Conservation (phyloP, 2,113 vertebrate species). For the Balaenoptera acutorostrata region DNA sequence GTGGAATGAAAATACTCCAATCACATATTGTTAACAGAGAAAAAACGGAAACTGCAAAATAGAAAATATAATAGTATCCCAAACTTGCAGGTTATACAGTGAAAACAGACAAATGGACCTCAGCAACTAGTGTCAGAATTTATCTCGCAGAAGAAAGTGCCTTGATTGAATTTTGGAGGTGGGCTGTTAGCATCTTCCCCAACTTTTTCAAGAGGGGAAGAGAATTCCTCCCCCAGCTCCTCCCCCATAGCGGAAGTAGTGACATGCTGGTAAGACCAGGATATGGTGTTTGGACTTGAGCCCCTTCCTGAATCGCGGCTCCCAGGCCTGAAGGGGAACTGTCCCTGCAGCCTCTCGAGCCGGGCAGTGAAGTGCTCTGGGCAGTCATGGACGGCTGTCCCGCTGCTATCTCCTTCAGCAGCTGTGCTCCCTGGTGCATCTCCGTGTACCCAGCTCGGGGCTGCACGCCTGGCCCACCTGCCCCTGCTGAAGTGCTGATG, state of each 20-base stretch:
- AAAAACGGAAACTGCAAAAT: neutral
- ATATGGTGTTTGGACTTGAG: neutral
- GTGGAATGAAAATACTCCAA: neutral
- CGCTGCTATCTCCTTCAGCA: neutral
- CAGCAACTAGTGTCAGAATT: neutral
- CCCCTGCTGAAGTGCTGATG: accelerated
- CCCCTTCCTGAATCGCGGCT: neutral
- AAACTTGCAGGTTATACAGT: neutral
- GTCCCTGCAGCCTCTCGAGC: neutral
- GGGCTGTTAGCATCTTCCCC: neutral
- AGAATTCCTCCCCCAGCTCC: neutral
- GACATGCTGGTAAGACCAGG: too few species aligned
- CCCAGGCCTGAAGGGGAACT: neutral
- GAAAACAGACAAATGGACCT: neutral
- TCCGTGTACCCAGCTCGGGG: accelerated
- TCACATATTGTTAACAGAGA: neutral
- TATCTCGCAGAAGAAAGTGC: neutral
- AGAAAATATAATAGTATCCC: neutral
- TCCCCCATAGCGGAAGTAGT: accelerated
- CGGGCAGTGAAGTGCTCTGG: neutral
- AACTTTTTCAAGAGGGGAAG: neutral
- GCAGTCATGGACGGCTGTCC: accelerated
- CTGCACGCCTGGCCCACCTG: accelerated
- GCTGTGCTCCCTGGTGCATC: neutral
- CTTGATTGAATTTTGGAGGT: neutral